Percentiles rank a stretch among this genome's conserved stretches.
Conservation (phyloP, 2,113 vertebrate genomes). For the Channa argus region DNA sequence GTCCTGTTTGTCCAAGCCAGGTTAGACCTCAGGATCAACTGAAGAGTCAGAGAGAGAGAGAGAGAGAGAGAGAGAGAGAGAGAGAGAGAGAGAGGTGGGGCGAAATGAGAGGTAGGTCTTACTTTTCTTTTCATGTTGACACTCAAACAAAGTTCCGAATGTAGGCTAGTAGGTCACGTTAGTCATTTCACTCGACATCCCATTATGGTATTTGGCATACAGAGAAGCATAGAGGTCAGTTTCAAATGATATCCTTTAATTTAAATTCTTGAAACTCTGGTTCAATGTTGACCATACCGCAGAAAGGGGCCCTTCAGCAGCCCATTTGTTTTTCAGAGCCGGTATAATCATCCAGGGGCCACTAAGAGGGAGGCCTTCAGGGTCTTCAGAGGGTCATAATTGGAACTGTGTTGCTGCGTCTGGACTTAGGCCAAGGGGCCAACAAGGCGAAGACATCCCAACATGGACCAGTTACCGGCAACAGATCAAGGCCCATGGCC, state of each 20-base stretch:
- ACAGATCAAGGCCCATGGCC: slow-evolving; percentile 26
- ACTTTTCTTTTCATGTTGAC: slow-evolving; percentile 11
- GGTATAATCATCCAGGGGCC: slow-evolving; percentile 23
- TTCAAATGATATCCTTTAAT: slow-evolving; percentile 24
- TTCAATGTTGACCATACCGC: slow-evolving; percentile 37
- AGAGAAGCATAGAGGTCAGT: slow-evolving; percentile 5
- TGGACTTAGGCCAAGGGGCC: slow-evolving; percentile 65
- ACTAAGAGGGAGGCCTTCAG: slow-evolving; percentile 31
- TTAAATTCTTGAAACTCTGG: slow-evolving; percentile 7
- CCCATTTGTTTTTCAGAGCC: slow-evolving; percentile 24
- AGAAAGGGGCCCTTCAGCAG: slow-evolving; percentile 5
- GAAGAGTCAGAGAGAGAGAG: slow-evolving; percentile 38
- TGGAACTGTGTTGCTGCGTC: slow-evolving; percentile 45
- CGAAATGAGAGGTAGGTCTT: slow-evolving; percentile 6
- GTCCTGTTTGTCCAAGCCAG: slow-evolving; percentile 33
- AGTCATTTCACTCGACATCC: not conserved
- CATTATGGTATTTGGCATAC: no score
- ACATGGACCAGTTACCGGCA: no score
- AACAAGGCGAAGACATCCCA: slow-evolving; percentile 52
- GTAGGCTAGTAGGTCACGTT: slow-evolving; percentile 3
- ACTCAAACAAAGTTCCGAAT: slow-evolving; percentile 13
- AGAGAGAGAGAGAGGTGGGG: not conserved
- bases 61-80: slow-evolving; percentile 40
- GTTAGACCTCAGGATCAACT: slow-evolving; percentile 17
- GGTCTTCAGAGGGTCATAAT: slow-evolving; percentile 40